These are phyloP conservation scores for Flexamia atlantica DNA, from an alignment of 2,888 invertebrate species.

Conservation along the genomic window DNA sequence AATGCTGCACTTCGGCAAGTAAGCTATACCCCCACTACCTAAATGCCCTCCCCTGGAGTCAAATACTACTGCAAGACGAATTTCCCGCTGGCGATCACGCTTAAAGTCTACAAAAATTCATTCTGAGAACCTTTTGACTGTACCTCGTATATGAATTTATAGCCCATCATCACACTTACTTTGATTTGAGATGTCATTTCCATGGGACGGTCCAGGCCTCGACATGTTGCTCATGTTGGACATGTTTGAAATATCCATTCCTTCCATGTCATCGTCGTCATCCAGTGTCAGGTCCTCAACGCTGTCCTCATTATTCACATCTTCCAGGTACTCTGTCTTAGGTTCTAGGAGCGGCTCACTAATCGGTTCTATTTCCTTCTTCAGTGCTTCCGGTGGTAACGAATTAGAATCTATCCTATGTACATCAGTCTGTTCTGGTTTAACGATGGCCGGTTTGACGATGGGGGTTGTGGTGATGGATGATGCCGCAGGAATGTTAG, in stretches of 20 bases:
- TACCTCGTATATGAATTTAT: too few relatives aligned
- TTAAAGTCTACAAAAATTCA: too few relatives aligned
- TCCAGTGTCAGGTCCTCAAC: conserved; percentile 91
- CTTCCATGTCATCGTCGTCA: conserved; percentile 82
- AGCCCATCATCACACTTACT: conserved; percentile 76
- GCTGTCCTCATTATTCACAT: conserved; percentile 82
- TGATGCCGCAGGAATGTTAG: conserved; percentile 69
- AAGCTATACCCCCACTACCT: too few relatives aligned
- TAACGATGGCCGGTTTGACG: conserved; percentile 70
- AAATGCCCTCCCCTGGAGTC: too few relatives aligned
- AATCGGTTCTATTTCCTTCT: conserved; percentile 69
- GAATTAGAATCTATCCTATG: conserved; percentile 62
- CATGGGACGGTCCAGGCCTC: conserved; percentile 82
- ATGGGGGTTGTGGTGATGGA: conserved; percentile 72
- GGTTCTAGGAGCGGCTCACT: conserved; percentile 78
- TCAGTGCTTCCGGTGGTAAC: conserved; percentile 63
- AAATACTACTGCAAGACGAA: too few relatives aligned
- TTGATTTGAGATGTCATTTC: conserved; percentile 80
- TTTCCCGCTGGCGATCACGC: too few relatives aligned
- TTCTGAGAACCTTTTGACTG: too few relatives aligned
- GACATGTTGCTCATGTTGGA: conserved; percentile 85
- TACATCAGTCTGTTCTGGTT: conserved; percentile 65
- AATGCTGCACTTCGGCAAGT: too few relatives aligned
- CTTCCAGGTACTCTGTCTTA: conserved; percentile 86
- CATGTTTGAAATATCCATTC: conserved; percentile 79